These are phyloP conservation scores for Hippocampus comes DNA, from an alignment of 2,113 vertebrate species.

Conservation along the genomic window DNA sequence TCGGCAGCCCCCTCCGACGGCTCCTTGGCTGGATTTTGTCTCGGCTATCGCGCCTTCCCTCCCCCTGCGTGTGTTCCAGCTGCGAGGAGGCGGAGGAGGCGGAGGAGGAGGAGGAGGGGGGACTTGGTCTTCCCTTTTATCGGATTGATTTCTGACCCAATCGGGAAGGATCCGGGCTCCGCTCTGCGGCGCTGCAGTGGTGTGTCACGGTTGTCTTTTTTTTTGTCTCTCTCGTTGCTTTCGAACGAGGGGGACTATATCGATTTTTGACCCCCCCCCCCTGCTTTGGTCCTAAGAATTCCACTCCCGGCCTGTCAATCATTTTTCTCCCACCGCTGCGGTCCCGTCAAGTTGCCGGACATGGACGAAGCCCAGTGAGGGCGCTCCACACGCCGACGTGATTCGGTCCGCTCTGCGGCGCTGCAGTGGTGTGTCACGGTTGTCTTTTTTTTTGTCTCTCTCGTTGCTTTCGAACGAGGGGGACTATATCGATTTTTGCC, in stretches of 20 bases:
- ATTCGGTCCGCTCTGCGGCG: slow-evolving; percentile 23
- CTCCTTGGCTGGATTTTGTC: slow-evolving; percentile 23
- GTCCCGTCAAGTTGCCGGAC: slow-evolving; percentile 55
- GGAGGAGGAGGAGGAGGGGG: slow-evolving; percentile 4
- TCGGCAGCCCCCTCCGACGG: slow-evolving; percentile 10
- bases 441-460: neutral
- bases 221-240: neutral
- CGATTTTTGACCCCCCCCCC: neutral
- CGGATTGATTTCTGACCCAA: slow-evolving; percentile 36
- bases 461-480: neutral
- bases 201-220: slow-evolving; percentile 14
- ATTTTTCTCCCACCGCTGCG: slow-evolving; percentile 36
- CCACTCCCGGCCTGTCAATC: slow-evolving; percentile 13
- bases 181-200: slow-evolving; percentile 16
- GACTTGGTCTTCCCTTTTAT: slow-evolving; percentile 16
- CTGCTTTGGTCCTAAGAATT: neutral
- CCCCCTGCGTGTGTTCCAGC: slow-evolving; percentile 8
- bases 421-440: no score
- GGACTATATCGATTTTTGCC: neutral
- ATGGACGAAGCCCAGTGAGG: slow-evolving; percentile 52
- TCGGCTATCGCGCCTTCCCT: slow-evolving; percentile 15
- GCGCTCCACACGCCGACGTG: slow-evolving; percentile 20
- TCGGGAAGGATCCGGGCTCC: slow-evolving; percentile 25
- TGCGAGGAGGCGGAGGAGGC: slow-evolving; percentile 2
- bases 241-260: neutral